Conservation (phyloP, 2,888 invertebrate genomes). For the Plemyria rubiginata region DNA sequence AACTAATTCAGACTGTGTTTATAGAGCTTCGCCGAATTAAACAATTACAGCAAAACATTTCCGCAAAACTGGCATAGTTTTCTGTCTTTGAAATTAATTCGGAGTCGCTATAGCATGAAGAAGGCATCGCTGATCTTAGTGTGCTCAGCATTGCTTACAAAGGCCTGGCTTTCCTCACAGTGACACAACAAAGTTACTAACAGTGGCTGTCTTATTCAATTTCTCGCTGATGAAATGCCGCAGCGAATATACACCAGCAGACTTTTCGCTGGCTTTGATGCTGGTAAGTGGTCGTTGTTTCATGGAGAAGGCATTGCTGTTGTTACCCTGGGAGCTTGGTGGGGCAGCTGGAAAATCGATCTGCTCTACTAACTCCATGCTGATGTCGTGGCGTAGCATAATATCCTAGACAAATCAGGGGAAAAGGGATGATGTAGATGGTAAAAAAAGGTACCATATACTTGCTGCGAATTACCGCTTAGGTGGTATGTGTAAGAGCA, state of each 20-base stretch:
- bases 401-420: slow-evolving; percentile 46
- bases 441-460: too few species aligned
- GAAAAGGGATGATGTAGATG: too few species aligned
- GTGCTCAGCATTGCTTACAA: not conserved
- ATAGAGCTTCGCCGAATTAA: too few species aligned
- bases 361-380: slow-evolving; percentile 47
- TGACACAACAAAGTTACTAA: slow-evolving; percentile 30
- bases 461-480: too few species aligned
- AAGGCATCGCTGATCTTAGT: too few species aligned
- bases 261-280: slow-evolving; percentile 55
- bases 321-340: slow-evolving; percentile 40
- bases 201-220: slow-evolving; percentile 44
- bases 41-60: too few species aligned
- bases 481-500: too few species aligned
- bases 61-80: too few species aligned
- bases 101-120: too few species aligned
- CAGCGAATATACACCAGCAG: slow-evolving; percentile 53
- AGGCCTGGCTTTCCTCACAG: not conserved
- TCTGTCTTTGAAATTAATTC: too few species aligned
- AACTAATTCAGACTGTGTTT: too few species aligned
- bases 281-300: slow-evolving; percentile 44
- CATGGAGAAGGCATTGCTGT: slow-evolving; percentile 41
- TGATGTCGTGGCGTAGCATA: slow-evolving; percentile 58
- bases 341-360: slow-evolving; percentile 20
- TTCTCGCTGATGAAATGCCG: slow-evolving; percentile 52